Evolutionary conservation across 2,113 vertebrate species (phyloP), one percentile per base, ranked within the genome.

Genomic region (Circaetus cinerascens): DNA sequence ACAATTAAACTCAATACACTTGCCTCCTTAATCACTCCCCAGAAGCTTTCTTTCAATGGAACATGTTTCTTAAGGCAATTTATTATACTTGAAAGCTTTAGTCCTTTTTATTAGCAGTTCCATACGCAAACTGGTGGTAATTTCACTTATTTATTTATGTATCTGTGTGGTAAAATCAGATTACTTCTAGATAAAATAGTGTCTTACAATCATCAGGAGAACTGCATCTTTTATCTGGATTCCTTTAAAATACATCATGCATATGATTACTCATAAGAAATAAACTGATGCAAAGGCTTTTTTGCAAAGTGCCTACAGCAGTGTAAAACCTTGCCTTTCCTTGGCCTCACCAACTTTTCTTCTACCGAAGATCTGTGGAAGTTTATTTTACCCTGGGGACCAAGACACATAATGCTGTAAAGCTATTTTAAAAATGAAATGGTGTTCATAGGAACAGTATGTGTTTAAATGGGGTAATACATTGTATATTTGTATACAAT

Each of bases 191-290:
- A 76, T 46, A 85, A 45, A 91, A 48, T 11, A 56, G 21, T 45
- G 62, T 50, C 95, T 95, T 95, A 86, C 34, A 87, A 48, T 80
- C 76, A 88, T 63, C 51, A 88, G 25, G 81, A 94, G 71, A 95
- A 83, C 30, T 18, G 13, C 48, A 56, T 77, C 43, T 74, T 96
- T 88, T 95, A 79, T 76, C 75, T 3, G 4, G 25, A 78, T 80
- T 80, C 55, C 51, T 93, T 95, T 93, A 82, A 91, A 96, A 93
- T 56, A 84, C 36, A 66, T 86, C 81, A 91, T 56, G 78, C 77
- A 46, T 84, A 77, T 57, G 57, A 95, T 87, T 78, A 93, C 48
- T 86, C 17, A 5, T 46, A 78, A 63, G 76, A 93, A 97, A 82
- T 74, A 88, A 95, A 91, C 15, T 36, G 63, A 77, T 48, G 36